Percentiles rank a stretch among this genome's conserved stretches.
Evolutionary conservation across 2,113 vertebrate species (phyloP).

Genomic region (Psittacula cyanocephala): DNA sequence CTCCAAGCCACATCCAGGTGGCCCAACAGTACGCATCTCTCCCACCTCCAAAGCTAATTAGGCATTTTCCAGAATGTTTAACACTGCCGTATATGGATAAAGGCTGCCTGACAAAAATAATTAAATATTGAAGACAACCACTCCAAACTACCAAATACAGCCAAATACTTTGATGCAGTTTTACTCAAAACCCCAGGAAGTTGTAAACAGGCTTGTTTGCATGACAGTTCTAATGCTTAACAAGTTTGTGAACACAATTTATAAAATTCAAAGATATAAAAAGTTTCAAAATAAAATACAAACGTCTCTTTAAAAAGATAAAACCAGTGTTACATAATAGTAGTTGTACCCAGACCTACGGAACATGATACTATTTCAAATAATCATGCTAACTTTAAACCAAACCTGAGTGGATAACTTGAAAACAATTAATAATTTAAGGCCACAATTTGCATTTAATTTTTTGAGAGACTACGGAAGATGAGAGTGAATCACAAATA

Average conservation of each 20-base stretch:
- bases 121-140: neutral
- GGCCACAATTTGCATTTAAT: neutral
- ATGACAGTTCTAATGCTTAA: neutral
- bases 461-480: neutral
- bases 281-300: neutral
- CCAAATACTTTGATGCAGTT: neutral
- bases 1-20: neutral
- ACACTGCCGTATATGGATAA: neutral
- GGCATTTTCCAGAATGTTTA: neutral
- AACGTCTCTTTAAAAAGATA: neutral
- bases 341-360: neutral
- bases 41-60: neutral
- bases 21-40: neutral
- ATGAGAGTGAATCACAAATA: neutral
- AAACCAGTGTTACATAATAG: neutral
- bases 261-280: neutral
- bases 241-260: neutral
- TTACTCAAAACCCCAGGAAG: neutral
- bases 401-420: neutral
- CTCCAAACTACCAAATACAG: neutral
- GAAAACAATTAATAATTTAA: neutral
- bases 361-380: neutral
- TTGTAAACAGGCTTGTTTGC: neutral
- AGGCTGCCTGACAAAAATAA: neutral
- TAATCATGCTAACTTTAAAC: neutral